phyloP scores from a whole-genome alignment of 92 coral and sea anemone species.

The Zoanthus gigantus region DNA sequence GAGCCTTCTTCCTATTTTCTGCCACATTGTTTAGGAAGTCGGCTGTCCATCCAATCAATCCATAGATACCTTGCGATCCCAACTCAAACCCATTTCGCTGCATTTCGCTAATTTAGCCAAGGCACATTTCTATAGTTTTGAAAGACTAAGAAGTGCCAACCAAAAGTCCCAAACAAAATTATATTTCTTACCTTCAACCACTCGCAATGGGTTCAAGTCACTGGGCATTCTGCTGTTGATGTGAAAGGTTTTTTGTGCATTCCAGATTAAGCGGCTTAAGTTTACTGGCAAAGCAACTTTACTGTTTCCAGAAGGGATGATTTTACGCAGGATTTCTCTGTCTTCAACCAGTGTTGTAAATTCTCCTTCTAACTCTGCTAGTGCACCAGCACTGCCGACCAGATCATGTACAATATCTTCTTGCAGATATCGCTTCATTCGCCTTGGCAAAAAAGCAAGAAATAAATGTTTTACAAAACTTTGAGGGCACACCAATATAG shows the following conservation, averaged over 20 bases:
- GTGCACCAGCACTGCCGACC: constrained; percentile 88
- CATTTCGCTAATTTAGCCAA: too few relatives aligned
- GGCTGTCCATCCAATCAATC: too few relatives aligned
- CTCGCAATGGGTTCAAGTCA: constrained; percentile 93
- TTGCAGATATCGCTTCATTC: constrained; percentile 87
- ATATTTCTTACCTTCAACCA: constrained; percentile 79
- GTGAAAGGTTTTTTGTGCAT: constrained; percentile 97
- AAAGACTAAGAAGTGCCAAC: too few relatives aligned
- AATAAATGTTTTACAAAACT: too few relatives aligned
- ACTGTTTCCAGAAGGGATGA: constrained; percentile 94
- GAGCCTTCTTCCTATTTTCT: too few relatives aligned
- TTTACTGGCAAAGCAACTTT: constrained; percentile 99
- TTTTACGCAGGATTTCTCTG: constrained; percentile 87
- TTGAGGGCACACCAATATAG: too few relatives aligned
- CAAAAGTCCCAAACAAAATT: not conserved
- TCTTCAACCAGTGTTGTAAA: constrained; percentile 83
- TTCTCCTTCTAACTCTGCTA: constrained; percentile 88
- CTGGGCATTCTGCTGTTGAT: constrained; percentile 88
- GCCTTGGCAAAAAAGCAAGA: constrained; percentile 41
- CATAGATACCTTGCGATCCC: too few relatives aligned
- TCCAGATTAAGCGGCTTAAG: constrained; percentile 95
- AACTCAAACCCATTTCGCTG: too few relatives aligned
- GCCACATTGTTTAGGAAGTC: too few relatives aligned
- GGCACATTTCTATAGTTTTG: too few relatives aligned
- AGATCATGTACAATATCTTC: constrained; percentile 96